phyloP scores from a whole-genome alignment of 1,140 invertebrate genomes.

The Triops cancriformis region DNA sequence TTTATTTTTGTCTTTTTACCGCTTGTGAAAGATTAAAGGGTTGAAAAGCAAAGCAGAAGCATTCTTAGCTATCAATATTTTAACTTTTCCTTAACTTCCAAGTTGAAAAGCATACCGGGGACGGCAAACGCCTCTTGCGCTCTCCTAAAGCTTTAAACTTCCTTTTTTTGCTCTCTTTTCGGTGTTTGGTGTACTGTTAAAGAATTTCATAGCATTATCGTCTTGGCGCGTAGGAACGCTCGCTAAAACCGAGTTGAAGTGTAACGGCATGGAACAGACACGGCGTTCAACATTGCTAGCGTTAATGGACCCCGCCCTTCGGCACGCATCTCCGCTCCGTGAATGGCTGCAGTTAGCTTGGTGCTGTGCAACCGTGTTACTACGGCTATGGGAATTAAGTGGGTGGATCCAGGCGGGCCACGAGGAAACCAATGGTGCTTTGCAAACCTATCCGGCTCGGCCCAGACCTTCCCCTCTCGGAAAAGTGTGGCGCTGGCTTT shows the following conservation, averaged over 20 bases:
- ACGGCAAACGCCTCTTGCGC: no score
- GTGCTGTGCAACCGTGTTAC: slow-evolving; percentile 2
- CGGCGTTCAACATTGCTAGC: background rate
- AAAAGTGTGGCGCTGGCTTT: background rate
- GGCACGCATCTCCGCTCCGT: background rate
- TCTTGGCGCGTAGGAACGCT: slow-evolving; percentile 4
- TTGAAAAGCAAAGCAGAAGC: background rate
- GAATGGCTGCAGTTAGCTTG: background rate
- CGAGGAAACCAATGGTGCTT: background rate
- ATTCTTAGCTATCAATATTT: background rate
- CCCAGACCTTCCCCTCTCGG: background rate
- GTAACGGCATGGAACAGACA: slow-evolving; percentile 5
- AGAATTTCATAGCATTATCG: slow-evolving; percentile 1
- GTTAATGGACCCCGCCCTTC: background rate
- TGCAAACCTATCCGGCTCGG: background rate
- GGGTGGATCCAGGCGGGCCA: slow-evolving; percentile 11
- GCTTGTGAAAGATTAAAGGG: background rate
- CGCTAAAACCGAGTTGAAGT: slow-evolving; percentile 10
- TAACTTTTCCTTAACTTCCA: no score
- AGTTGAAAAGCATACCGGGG: no score
- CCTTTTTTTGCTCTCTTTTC: background rate
- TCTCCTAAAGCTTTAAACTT: background rate
- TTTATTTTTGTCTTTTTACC: background rate
- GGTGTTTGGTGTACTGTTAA: background rate
- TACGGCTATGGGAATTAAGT: slow-evolving; percentile 13